Percentiles rank a stretch among this genome's conserved stretches.
These are phyloP conservation scores for Cervus canadensis DNA, from an alignment of 2,113 vertebrate species.

Conservation along the genomic window DNA sequence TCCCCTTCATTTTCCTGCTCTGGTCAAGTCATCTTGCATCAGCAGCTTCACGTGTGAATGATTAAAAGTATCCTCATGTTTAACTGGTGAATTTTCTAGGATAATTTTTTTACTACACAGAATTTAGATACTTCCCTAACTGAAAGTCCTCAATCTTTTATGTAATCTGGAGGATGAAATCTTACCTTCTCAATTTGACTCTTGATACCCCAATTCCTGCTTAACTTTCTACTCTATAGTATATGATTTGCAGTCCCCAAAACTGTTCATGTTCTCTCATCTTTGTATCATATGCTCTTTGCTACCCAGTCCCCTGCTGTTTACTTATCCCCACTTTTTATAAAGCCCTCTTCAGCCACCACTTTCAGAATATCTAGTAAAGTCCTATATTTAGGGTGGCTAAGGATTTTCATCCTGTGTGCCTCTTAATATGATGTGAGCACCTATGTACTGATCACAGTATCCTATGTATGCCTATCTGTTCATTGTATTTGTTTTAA, in stretches of 20 bases:
- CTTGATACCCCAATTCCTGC: not conserved
- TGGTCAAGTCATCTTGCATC: not conserved
- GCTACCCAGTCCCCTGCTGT: not conserved
- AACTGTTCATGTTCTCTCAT: not conserved
- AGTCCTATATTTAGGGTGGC: accelerated
- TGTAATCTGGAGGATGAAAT: not conserved
- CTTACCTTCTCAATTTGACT: not conserved
- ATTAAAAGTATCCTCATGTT: not conserved
- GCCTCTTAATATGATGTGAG: not conserved
- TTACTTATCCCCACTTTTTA: not conserved
- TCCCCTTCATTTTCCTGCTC: not conserved
- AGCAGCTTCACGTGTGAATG: not conserved
- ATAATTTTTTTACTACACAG: not conserved
- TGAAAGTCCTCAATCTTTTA: not conserved
- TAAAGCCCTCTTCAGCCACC: not conserved
- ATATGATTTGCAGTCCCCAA: not conserved
- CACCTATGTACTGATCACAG: accelerated
- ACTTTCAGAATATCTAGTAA: not conserved
- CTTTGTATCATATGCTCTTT: not conserved
- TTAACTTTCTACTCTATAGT: not conserved
- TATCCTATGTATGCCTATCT: not conserved
- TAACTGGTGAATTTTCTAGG: not conserved
- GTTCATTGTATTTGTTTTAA: not conserved
- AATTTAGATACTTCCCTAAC: not conserved
- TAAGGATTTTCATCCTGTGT: not conserved